These are phyloP conservation scores for Rhegmatorhina hoffmannsi DNA, from an alignment of 2,113 vertebrate species.

Conservation along the genomic window DNA sequence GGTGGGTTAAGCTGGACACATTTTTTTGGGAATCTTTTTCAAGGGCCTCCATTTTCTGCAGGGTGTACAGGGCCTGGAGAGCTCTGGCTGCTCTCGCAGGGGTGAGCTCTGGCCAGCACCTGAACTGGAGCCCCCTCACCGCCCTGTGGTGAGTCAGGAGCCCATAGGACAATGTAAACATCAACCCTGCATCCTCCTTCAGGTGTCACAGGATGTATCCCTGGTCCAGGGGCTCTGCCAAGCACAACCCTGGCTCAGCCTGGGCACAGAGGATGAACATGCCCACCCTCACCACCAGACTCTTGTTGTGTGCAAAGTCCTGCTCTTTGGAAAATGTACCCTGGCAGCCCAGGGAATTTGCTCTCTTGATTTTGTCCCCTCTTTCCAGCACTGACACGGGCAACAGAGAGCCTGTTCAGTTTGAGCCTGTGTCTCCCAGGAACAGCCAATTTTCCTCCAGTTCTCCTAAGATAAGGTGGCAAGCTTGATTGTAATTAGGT, in stretches of 20 bases:
- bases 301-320: neutral
- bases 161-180: fast-evolving
- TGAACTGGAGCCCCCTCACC: neutral
- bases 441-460: neutral
- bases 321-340: neutral
- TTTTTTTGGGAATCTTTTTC: neutral
- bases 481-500: neutral
- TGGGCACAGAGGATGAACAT: neutral
- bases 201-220: neutral
- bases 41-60: neutral
- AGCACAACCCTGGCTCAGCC: neutral
- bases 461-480: neutral
- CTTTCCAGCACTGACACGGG: neutral
- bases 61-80: neutral
- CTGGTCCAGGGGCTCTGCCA: neutral
- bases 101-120: neutral
- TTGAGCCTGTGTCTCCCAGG: neutral
- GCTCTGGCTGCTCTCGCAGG: neutral
- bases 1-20: neutral
- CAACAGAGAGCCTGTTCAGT: neutral
- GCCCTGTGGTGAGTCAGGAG: too few species aligned
- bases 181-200: neutral
- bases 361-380: neutral
- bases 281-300: neutral
- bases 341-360: neutral